These are phyloP conservation scores for silkworm (Bombyx mori) DNA, from an alignment of 1,140 invertebrate species.

Conservation along the genomic window ASM3026992v2 NC_085120.1:7389001-7389500, in stretches of 20 bases:
- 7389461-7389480: no score
- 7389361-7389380: no score
- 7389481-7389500: no score
- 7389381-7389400: no score
- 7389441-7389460: no score
- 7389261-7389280: constrained; percentile 71
- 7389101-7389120: constrained; percentile 56
- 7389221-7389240: constrained; percentile 73
- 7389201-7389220: constrained; percentile 66
- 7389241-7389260: constrained; percentile 75
- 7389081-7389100: constrained; percentile 17
- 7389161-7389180: constrained; percentile 74
- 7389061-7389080: background rate
- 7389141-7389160: constrained; percentile 88
- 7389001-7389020: background rate
- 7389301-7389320: no score
- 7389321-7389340: no score
- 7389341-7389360: no score
- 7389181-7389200: constrained; percentile 74
- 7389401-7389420: no score
- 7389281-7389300: constrained; percentile 44
- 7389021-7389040: background rate
- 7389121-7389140: constrained; percentile 76
- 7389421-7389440: no score
- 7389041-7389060: background rate